Evolutionary conservation across 2,797 vertebrate species (phyloP).

Genomic region (Limnodromus scolopaceus): DNA sequence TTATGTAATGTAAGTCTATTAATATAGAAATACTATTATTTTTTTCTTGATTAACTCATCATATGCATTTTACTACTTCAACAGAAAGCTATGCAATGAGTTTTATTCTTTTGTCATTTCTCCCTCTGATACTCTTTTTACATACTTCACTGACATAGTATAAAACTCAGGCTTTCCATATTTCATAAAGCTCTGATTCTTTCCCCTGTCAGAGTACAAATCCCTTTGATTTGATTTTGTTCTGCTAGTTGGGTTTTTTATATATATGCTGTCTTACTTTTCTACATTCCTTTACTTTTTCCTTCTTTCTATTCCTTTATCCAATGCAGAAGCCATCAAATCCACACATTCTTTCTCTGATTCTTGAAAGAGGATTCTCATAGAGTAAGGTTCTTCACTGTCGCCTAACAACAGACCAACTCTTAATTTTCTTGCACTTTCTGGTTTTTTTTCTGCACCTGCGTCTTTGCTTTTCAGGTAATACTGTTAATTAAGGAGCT

Average conservation of each 20-base stretch:
- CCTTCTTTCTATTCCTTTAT: not conserved
- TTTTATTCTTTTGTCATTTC: not conserved
- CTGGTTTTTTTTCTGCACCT: not conserved
- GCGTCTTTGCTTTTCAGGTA: not conserved
- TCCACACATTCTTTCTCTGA: not conserved
- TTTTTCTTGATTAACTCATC: not conserved
- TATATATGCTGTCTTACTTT: not conserved
- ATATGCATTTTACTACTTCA: not conserved
- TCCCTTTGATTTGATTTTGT: not conserved
- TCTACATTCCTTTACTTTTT: not conserved
- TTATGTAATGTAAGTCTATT: not conserved
- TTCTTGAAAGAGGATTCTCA: not conserved
- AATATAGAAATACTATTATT: not conserved
- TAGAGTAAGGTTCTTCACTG: not conserved
- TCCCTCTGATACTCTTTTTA: not conserved
- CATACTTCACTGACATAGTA: not conserved
- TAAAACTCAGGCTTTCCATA: not conserved
- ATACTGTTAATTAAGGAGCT: not conserved
- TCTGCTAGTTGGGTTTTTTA: not conserved
- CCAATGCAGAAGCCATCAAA: not conserved
- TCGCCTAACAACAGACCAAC: not conserved
- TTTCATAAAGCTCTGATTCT: not conserved
- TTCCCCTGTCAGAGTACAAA: not conserved
- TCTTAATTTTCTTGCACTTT: not conserved
- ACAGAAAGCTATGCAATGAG: not conserved